phyloP scores from a whole-genome alignment of 1,140 invertebrate genomes.

The Lanistes nyassanus region DNA sequence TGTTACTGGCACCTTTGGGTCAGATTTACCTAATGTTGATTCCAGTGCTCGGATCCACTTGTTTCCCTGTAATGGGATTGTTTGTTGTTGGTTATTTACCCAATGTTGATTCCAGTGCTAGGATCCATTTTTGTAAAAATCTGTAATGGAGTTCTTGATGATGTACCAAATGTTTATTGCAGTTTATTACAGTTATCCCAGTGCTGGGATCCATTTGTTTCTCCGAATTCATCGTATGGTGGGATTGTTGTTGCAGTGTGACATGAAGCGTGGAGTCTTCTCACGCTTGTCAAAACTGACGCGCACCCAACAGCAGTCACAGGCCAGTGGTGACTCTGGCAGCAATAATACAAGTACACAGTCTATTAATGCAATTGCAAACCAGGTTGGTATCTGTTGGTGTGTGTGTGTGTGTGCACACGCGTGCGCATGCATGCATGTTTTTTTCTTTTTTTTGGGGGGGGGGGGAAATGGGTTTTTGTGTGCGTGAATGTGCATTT shows the following conservation, averaged over 20 bases:
- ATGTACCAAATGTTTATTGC: not conserved
- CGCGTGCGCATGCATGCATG: too few relatives aligned
- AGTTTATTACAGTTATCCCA: not conserved
- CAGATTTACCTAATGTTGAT: too few relatives aligned
- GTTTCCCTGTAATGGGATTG: too few relatives aligned
- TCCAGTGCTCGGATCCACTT: not conserved
- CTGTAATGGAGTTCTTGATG: not conserved
- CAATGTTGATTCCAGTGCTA: not conserved
- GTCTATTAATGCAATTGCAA: not conserved
- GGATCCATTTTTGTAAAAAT: not conserved
- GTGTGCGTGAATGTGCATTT: not conserved
- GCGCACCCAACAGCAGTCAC: constrained; percentile 70
- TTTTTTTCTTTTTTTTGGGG: not conserved
- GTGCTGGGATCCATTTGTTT: too few relatives aligned
- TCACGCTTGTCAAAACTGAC: constrained; percentile 90
- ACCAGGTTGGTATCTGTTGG: not conserved
- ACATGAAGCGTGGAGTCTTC: constrained; percentile 92
- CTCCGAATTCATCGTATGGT: not conserved
- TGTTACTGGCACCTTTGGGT: too few relatives aligned
- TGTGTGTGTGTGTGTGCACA: not conserved
- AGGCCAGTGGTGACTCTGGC: constrained; percentile 13
- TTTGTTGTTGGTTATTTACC: too few relatives aligned
- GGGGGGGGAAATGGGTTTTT: not conserved
- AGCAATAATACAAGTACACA: not conserved
- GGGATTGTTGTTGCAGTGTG: constrained; percentile 74